These are phyloP conservation scores for Lampris megalopsis DNA, from an alignment of 2,113 vertebrate species.

Conservation along the genomic window DNA sequence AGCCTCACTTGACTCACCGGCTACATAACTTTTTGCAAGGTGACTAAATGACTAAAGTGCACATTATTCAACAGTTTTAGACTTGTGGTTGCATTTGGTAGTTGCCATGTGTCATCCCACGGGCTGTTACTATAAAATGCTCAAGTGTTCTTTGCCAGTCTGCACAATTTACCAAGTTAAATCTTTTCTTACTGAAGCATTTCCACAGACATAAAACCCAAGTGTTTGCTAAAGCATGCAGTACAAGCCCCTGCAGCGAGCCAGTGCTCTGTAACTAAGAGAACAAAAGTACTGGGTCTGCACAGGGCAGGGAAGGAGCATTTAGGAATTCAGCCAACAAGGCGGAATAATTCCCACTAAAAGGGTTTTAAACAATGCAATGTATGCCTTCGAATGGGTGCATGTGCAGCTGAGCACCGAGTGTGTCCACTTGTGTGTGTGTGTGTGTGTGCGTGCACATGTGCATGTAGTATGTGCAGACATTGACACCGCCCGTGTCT, in stretches of 20 bases:
- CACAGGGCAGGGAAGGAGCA: constrained; percentile 1
- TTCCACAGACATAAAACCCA: background rate
- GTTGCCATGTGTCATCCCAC: constrained; percentile 34
- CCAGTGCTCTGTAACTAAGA: constrained; percentile 2
- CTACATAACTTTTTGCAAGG: constrained; percentile 59
- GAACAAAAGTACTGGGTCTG: constrained; percentile 7
- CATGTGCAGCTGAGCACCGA: background rate
- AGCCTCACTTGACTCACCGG: background rate
- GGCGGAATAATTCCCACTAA: constrained; percentile 4
- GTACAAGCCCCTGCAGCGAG: background rate
- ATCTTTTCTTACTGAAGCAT: background rate
- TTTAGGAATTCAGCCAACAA: constrained; percentile 18
- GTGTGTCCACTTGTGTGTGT: background rate
- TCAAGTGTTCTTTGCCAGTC: background rate
- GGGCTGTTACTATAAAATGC: too few relatives aligned
- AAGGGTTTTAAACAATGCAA: background rate
- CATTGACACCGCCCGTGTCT: background rate
- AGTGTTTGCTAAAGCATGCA: background rate
- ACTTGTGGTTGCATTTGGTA: constrained; percentile 42
- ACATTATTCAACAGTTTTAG: constrained; percentile 31
- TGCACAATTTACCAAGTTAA: background rate
- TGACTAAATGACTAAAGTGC: constrained; percentile 50
- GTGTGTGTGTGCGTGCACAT: background rate
- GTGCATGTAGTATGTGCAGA: background rate
- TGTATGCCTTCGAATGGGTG: background rate